Percentiles rank a stretch among this genome's conserved stretches.
Evolutionary conservation across 1,140 invertebrate genomes (phyloP).

Genomic region (Drosophila tristis): DNA sequence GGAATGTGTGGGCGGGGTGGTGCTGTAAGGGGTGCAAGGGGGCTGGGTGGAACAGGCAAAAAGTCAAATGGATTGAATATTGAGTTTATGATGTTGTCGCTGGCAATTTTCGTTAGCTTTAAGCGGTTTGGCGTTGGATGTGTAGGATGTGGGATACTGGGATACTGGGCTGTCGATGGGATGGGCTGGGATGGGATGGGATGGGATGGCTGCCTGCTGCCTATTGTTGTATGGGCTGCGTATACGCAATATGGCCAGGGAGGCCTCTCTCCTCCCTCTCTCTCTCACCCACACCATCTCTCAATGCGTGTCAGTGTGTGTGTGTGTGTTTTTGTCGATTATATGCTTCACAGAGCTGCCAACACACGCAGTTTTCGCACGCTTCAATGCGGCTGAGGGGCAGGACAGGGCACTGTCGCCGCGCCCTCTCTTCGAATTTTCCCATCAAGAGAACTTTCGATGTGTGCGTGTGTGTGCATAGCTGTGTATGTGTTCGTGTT

Average conservation of each 20-base stretch:
- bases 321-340: constrained; percentile 64
- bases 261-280: neutral
- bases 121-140: constrained; percentile 69
- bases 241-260: constrained; percentile 45
- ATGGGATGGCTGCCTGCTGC: neutral
- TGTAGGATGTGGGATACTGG: too few species aligned
- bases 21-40: neutral
- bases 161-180: too few species aligned
- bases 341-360: constrained; percentile 77
- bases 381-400: constrained; percentile 33
- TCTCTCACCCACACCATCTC: neutral
- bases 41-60: constrained; percentile 41
- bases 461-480: constrained; percentile 14
- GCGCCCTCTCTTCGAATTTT: constrained; percentile 44
- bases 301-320: constrained; percentile 1
- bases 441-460: neutral
- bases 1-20: constrained; percentile 1
- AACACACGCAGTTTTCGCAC: constrained; percentile 55
- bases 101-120: constrained; percentile 81
- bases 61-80: constrained; percentile 83
- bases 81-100: constrained; percentile 82
- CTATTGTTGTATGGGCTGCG: constrained; percentile 27
- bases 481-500: constrained; percentile 4
- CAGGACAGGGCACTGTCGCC: too few species aligned
- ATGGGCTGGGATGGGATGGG: too few species aligned